Evolutionary conservation across 1,140 invertebrate genomes (phyloP).

Genomic region (Drosophila hydei): DNA sequence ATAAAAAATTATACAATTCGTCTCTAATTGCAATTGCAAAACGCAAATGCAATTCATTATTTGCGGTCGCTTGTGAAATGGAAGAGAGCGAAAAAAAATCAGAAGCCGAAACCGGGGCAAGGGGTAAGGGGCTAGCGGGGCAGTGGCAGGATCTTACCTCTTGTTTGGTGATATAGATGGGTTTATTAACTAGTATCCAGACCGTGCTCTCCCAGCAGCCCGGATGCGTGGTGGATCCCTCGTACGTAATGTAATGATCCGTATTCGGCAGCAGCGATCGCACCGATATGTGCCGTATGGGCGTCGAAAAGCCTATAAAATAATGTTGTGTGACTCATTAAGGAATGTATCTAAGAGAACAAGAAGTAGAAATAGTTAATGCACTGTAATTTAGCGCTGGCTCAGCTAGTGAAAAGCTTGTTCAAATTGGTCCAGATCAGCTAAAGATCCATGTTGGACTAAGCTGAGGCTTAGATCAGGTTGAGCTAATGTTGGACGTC

Average conservation of each 20-base stretch:
- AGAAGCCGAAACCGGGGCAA: background rate
- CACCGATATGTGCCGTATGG: conserved; percentile 93
- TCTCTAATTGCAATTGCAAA: conserved; percentile 71
- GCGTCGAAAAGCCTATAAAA: conserved; percentile 89
- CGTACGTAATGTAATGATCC: conserved; percentile 97
- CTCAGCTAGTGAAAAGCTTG: no score
- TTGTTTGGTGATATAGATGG: conserved; percentile 96
- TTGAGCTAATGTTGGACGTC: no score
- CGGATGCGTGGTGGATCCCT: conserved; percentile 98
- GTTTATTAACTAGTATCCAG: conserved; percentile 98
- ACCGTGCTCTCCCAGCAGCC: conserved; percentile 96
- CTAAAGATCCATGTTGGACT: no score
- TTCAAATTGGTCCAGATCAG: no score
- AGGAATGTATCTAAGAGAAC: background rate
- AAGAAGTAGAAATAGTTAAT: no score
- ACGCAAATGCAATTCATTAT: conserved; percentile 71
- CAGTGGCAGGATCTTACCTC: conserved; percentile 89
- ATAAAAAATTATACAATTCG: conserved; percentile 10
- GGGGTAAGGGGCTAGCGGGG: background rate
- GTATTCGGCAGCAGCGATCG: conserved; percentile 93
- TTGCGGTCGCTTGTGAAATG: conserved; percentile 55
- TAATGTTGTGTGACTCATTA: no score
- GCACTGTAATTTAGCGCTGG: no score
- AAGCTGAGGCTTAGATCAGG: no score
- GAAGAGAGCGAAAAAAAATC: background rate